A percentile compares a stretch with the other conserved stretches of the same genome.
Evolutionary conservation across 2,797 vertebrate genomes (phyloP).

Genomic region (Sebastes steindachneri): DNA sequence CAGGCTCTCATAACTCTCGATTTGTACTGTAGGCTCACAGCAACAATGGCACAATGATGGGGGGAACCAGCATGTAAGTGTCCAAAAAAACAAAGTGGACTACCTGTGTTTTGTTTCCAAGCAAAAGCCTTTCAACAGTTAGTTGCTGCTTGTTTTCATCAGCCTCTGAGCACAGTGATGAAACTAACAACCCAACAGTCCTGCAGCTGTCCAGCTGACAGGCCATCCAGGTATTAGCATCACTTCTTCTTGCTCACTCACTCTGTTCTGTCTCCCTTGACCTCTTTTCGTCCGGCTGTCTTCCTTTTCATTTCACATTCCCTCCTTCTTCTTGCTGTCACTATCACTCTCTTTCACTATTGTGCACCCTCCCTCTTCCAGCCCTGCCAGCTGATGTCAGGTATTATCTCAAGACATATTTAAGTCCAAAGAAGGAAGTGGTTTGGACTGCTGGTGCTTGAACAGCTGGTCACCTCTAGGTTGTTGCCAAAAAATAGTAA

Average conservation of each 20-base stretch:
- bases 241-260: not conserved
- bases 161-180: slow-evolving; percentile 49
- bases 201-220: slow-evolving; percentile 27
- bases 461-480: not conserved
- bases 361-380: not conserved
- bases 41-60: not conserved
- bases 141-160: slow-evolving; percentile 62
- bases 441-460: not conserved
- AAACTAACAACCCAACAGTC: slow-evolving; percentile 37
- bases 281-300: slow-evolving; percentile 22
- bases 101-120: slow-evolving; percentile 35
- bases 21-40: slow-evolving; percentile 25
- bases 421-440: not conserved
- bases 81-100: slow-evolving; percentile 11
- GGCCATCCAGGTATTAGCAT: slow-evolving; percentile 6
- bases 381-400: not conserved
- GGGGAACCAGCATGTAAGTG: not conserved
- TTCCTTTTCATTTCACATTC: slow-evolving; percentile 32
- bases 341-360: slow-evolving; percentile 9
- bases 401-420: slow-evolving; percentile 17
- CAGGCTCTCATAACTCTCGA: slow-evolving; percentile 44
- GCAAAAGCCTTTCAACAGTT: slow-evolving; percentile 8
- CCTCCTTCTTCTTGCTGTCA: slow-evolving; percentile 25
- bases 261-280: not conserved
- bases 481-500: not conserved